phyloP scores from a whole-genome alignment of 2,113 vertebrate species.

The Chaetops frenatus region DNA sequence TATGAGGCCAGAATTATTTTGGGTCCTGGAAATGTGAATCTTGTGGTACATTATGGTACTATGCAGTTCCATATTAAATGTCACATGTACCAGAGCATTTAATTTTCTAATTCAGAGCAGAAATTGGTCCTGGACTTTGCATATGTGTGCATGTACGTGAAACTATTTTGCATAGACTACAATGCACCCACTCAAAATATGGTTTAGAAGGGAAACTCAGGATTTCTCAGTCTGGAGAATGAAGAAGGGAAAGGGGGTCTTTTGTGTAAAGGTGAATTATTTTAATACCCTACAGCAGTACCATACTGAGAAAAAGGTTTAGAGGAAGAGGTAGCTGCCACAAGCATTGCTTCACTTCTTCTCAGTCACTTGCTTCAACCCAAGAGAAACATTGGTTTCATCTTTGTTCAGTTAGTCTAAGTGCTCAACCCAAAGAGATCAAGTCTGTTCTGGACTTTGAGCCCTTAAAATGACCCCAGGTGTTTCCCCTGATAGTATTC shows the following conservation, averaged over 20 bases:
- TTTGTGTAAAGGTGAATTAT: background rate
- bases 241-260: background rate
- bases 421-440: background rate
- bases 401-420: background rate
- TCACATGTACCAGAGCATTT: background rate
- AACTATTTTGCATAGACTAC: background rate
- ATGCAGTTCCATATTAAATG: background rate
- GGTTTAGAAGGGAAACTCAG: background rate
- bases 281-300: background rate
- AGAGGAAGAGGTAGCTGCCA: background rate
- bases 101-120: background rate
- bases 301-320: background rate
- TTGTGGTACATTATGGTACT: background rate
- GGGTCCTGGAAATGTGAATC: background rate
- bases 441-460: background rate
- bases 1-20: background rate
- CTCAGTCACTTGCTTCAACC: background rate
- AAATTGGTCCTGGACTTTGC: background rate
- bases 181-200: background rate
- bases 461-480: background rate
- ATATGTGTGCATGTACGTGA: background rate
- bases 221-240: background rate
- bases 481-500: background rate
- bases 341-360: background rate
- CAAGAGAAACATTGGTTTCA: background rate